Evolutionary conservation across 2,888 invertebrate genomes (phyloP), one percentile per base, ranked within the genome.

Genomic region (Sphecodes monilicornis): DNA sequence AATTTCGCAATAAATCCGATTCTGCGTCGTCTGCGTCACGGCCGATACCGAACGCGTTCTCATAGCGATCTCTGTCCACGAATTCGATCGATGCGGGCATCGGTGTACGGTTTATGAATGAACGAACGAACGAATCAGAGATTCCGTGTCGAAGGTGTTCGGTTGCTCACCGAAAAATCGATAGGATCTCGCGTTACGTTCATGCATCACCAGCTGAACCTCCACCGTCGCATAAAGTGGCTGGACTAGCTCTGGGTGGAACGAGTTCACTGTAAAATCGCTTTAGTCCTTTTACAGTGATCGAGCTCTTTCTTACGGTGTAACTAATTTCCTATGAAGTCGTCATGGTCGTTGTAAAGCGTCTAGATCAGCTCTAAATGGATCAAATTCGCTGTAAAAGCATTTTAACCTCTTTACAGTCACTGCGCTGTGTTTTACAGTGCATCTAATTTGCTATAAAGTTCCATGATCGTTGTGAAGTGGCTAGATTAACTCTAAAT

Each of bases 1-100:
- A 93, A 92, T 93, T 93, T 93, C 93, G 89, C 93, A 93, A 93
- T 83, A 76, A 64, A 79, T 76, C 72, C 73, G 75, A 66, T 32
- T 66, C 66, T 39, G 39, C 66, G 66, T 66, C 66, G 78, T 80
- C 78, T 29, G 10, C 70, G 39, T 71, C 57, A n/a, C 71, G 64
- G 60, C 16, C 60, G 60, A 29, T 60, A 29, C 60, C 57, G 26
- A 29, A n/a, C 29, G 60, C 0, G 60, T 60, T 29, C 60, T 29
- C 60, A 2, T 13, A 29, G 29, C 60, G 60, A 60, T 60, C 60
- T 60, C 29, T 60, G 60, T 29, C 60, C 32, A 32, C 3, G 29
- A 6, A 3, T 22, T n/a, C 10, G 39, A 57, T 26, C 32, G 46
- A 29, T 57, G 32, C 22, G 43, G 8, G 32, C 22, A 22, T 54